Conservation (phyloP, 2,797 vertebrate genomes). For the Limnodromus scolopaceus region DNA sequence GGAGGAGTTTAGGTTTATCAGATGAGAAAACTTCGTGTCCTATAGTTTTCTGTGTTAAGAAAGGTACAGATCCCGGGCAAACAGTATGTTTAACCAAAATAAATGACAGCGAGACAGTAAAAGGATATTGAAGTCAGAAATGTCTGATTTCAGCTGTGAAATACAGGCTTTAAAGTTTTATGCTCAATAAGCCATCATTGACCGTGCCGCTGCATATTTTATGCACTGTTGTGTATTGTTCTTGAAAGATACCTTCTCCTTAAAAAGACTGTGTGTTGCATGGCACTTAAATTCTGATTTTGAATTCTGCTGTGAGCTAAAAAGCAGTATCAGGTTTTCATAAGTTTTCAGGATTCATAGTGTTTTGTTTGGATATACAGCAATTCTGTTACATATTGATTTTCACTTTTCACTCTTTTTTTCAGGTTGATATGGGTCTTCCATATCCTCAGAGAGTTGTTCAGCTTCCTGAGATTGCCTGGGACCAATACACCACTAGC, state of each 20-base stretch:
- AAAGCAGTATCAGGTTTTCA: neutral
- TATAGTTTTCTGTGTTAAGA: neutral
- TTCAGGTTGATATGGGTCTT: constrained; percentile 89
- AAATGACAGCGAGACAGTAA: neutral
- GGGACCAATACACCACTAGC: constrained; percentile 98
- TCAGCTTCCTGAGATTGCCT: constrained; percentile 93
- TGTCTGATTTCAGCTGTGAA: neutral
- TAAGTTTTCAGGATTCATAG: neutral
- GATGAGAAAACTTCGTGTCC: neutral
- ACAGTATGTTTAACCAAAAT: neutral
- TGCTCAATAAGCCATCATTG: constrained; percentile 55
- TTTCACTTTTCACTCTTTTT: neutral
- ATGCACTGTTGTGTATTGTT: constrained; percentile 42
- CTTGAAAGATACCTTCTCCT: neutral
- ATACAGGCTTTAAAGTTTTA: neutral
- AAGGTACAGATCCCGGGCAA: neutral
- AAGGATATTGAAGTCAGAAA: neutral
- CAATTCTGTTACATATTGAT: neutral
- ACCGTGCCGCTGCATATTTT: constrained; percentile 63
- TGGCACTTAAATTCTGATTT: neutral
- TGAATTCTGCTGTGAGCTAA: neutral
- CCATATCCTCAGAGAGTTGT: constrained; percentile 96
- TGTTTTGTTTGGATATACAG: neutral
- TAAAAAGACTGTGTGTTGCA: neutral
- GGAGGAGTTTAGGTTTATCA: neutral